Percentiles rank a stretch among this genome's conserved stretches.
Evolutionary conservation across 2,888 invertebrate species (phyloP).

Genomic region (Andricus quercusramuli): DNA sequence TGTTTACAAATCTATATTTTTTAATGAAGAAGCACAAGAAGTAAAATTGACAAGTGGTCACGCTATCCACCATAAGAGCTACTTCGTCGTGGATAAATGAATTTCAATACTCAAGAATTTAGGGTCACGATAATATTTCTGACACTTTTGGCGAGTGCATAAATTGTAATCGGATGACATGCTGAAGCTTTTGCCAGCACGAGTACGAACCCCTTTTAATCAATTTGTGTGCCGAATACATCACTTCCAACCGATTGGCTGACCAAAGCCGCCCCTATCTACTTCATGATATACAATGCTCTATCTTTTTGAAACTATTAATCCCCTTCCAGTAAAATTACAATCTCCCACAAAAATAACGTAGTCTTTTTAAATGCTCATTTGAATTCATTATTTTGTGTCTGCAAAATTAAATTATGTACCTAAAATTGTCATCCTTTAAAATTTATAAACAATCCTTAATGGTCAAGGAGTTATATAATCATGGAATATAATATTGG

Average conservation of each 20-base stretch:
- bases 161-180: slow-evolving; percentile 20
- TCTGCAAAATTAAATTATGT: background rate
- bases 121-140: slow-evolving; percentile 25
- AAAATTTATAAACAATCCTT: background rate
- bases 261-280: slow-evolving; percentile 31
- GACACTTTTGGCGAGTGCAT: slow-evolving; percentile 13
- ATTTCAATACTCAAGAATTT: slow-evolving; percentile 9
- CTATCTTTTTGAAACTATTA: slow-evolving; percentile 6
- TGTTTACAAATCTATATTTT: background rate
- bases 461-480: too few relatives aligned
- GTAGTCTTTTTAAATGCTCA: background rate
- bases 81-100: background rate
- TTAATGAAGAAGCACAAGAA: background rate
- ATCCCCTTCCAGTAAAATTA: slow-evolving; percentile 10
- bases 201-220: slow-evolving; percentile 33
- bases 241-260: slow-evolving; percentile 40
- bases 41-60: background rate
- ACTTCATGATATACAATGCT: slow-evolving; percentile 17
- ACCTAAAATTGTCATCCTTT: background rate
- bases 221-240: slow-evolving; percentile 39
- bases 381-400: background rate
- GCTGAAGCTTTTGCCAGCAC: slow-evolving; percentile 30
- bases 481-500: too few relatives aligned
- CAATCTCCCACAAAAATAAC: background rate
- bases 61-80: background rate